Evolutionary conservation across 2,797 vertebrate species (phyloP).

Genomic region (Tangara arthus): DNA sequence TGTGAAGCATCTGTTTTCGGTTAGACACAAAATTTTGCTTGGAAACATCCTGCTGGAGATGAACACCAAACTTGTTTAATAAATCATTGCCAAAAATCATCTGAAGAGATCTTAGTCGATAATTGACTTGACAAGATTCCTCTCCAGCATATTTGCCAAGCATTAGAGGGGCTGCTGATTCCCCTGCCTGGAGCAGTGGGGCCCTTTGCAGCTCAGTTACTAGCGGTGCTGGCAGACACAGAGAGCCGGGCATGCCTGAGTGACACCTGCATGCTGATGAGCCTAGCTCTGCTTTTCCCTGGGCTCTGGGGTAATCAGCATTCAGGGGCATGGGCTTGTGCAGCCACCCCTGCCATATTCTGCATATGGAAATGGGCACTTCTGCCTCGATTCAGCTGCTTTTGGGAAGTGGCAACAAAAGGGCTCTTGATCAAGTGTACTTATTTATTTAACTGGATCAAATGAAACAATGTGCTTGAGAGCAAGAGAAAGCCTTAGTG

Average conservation of each 20-base stretch:
- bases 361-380: not conserved
- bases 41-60: constrained; percentile 5
- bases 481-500: not conserved
- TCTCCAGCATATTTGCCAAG: not conserved
- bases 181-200: not conserved
- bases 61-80: not conserved
- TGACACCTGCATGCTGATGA: not conserved
- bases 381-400: not conserved
- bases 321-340: not conserved
- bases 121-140: not conserved
- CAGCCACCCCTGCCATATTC: not conserved
- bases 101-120: not conserved
- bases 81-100: constrained; percentile 22
- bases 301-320: not conserved
- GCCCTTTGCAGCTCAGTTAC: not conserved
- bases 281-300: not conserved
- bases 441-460: not conserved
- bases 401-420: not conserved
- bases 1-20: constrained; percentile 42
- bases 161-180: not conserved
- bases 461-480: not conserved
- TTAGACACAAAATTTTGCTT: constrained; percentile 2
- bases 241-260: not conserved
- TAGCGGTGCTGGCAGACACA: not conserved
- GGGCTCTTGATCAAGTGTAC: not conserved